Conservation (phyloP, 1,140 invertebrate species). For the Sitophilus oryzae region DNA sequence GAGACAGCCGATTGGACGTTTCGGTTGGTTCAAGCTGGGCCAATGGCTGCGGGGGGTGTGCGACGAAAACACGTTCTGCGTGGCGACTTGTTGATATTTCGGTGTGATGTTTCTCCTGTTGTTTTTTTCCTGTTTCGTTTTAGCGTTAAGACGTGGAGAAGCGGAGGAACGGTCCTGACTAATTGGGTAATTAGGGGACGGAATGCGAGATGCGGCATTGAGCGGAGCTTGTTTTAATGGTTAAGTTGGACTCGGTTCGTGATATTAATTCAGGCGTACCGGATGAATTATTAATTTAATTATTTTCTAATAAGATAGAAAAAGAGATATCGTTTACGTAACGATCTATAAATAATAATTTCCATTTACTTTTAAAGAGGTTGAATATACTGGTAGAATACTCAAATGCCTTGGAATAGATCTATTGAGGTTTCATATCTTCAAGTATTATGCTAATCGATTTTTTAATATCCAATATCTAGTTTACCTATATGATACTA, state of each 20-base stretch:
- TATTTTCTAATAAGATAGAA: no score
- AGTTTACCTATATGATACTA: no score
- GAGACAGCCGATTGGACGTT: slow-evolving; percentile 5
- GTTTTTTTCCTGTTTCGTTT: slow-evolving; percentile 1
- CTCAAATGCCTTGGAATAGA: no score
- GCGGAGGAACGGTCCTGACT: slow-evolving; percentile 3
- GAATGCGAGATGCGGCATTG: slow-evolving; percentile 7
- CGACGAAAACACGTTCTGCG: slow-evolving; percentile 26
- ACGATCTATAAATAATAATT: no score
- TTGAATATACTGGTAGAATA: no score
- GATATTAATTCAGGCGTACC: no score
- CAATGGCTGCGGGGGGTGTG: slow-evolving; percentile 38
- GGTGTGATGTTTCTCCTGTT: slow-evolving; percentile 9
- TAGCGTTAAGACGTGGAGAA: background rate
- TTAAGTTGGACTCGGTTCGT: background rate
- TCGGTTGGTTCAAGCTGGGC: slow-evolving; percentile 33
- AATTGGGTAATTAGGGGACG: slow-evolving; percentile 15
- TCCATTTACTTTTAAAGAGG: no score
- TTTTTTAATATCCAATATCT: no score
- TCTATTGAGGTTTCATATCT: no score
- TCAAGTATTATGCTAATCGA: no score
- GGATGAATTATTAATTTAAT: no score
- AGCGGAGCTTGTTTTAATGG: background rate
- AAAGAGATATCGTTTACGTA: no score
- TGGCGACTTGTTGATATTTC: slow-evolving; percentile 36